Evolutionary conservation across 2,797 vertebrate genomes (phyloP).

Genomic region (Tapirus indicus): DNA sequence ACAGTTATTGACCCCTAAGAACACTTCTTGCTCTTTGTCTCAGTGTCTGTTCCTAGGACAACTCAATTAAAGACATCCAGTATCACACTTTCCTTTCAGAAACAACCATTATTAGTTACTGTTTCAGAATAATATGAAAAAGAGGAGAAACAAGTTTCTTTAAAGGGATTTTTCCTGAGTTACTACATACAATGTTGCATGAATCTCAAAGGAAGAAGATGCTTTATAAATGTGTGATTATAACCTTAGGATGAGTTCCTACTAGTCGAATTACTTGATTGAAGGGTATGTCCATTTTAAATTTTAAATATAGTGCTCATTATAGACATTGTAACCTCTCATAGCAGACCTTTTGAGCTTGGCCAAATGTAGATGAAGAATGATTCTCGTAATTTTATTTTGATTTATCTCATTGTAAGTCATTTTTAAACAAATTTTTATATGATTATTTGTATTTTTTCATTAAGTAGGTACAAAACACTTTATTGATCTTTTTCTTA

Average conservation of each 20-base stretch:
- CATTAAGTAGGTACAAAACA: neutral
- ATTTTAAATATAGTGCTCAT: neutral
- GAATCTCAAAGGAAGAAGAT: neutral
- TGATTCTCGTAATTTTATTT: neutral
- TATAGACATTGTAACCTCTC: neutral
- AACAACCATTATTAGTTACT: neutral
- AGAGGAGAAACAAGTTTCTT: neutral
- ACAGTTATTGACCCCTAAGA: neutral
- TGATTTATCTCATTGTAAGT: neutral
- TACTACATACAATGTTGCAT: neutral
- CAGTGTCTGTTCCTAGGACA: neutral
- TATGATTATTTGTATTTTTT: neutral
- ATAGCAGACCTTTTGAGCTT: neutral
- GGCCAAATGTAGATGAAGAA: neutral
- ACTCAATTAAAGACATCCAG: neutral
- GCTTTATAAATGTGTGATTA: neutral
- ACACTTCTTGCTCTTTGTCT: neutral
- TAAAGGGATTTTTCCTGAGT: neutral
- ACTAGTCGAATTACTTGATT: neutral
- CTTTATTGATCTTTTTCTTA: neutral
- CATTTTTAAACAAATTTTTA: conserved; percentile 3
- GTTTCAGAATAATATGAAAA: neutral
- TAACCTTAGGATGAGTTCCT: neutral
- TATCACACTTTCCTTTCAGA: neutral
- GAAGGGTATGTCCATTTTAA: neutral